Percentiles rank a stretch among this genome's conserved stretches.
These are phyloP conservation scores for Anisognathus igniventris DNA, from an alignment of 2,797 vertebrate species.

Conservation along the genomic window DNA sequence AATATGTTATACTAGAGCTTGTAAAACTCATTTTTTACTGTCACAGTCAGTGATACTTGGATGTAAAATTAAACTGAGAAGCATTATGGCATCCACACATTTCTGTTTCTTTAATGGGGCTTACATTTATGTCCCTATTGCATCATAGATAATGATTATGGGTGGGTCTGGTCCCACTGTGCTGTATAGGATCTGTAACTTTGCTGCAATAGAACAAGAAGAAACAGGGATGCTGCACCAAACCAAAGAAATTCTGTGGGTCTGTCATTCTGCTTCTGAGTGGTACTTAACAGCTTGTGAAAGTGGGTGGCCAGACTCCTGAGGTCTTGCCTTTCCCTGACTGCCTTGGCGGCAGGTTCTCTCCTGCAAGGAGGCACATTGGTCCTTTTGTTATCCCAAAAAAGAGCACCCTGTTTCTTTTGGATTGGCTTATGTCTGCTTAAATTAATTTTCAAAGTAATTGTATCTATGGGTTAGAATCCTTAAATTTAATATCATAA, in stretches of 20 bases:
- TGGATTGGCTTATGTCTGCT: accelerated
- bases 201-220: neutral
- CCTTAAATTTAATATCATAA: neutral
- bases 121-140: neutral
- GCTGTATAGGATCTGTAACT: neutral
- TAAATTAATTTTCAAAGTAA: neutral
- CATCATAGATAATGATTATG: neutral
- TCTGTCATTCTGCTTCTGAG: neutral
- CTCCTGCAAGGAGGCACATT: neutral
- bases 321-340: neutral
- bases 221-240: neutral
- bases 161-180: neutral
- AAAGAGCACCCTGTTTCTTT: neutral
- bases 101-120: neutral
- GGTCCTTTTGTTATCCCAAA: neutral
- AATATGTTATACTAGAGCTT: neutral
- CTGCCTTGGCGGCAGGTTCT: neutral
- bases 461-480: neutral
- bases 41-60: neutral
- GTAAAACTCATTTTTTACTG: neutral
- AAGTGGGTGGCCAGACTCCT: neutral
- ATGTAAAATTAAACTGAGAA: neutral
- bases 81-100: neutral
- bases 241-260: neutral
- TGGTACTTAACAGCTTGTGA: neutral